Conservation (phyloP, 2,797 vertebrate species). For the Sylvilagus floridanus region DNA sequence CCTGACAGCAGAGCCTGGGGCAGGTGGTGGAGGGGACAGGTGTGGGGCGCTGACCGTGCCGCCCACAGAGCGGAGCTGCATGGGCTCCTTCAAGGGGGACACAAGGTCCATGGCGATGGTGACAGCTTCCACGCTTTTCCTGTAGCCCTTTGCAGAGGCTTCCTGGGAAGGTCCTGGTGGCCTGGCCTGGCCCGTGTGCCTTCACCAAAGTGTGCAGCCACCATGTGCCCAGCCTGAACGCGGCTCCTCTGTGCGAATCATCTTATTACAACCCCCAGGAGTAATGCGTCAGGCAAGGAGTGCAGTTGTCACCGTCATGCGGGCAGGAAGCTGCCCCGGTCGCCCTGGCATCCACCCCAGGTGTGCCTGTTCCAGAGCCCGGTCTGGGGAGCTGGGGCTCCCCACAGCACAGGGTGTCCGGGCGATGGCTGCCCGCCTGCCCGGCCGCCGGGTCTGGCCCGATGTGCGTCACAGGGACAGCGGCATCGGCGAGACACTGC, state of each 20-base stretch:
- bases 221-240: accelerated
- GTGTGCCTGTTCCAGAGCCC: background rate
- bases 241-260: too few species aligned
- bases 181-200: background rate
- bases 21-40: background rate
- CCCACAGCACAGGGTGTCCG: background rate
- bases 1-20: background rate
- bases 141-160: too few species aligned
- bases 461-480: background rate
- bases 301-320: too few species aligned
- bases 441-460: background rate
- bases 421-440: background rate
- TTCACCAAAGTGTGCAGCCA: background rate
- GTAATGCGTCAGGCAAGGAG: background rate
- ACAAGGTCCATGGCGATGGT: background rate
- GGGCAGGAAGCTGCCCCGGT: background rate
- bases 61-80: too few species aligned
- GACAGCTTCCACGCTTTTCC: background rate
- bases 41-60: background rate
- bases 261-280: background rate
- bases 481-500: background rate
- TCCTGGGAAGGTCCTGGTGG: background rate
- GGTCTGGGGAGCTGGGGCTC: background rate
- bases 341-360: accelerated
- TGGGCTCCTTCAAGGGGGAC: background rate